phyloP scores from a whole-genome alignment of 2,797 vertebrate genomes.

The Momotus momota region DNA sequence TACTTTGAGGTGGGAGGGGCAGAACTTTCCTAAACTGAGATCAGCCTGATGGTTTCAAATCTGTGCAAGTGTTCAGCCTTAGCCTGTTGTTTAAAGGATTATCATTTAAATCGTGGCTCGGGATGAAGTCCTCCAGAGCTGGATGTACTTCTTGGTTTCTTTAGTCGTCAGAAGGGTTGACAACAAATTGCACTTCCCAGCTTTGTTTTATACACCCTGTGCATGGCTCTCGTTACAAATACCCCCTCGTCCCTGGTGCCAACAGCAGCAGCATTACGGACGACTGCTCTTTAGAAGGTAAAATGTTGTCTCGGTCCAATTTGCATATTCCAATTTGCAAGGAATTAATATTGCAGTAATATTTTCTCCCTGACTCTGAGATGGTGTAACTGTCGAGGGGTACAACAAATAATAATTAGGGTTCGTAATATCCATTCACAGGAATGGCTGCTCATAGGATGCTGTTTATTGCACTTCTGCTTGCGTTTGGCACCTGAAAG shows the following conservation, averaged over 20 bases:
- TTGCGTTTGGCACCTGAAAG: neutral
- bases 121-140: neutral
- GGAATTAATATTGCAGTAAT: neutral
- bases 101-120: fast-evolving
- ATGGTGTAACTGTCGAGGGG: neutral
- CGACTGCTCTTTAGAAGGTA: neutral
- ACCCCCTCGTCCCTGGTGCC: neutral
- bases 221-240: neutral
- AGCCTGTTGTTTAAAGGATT: neutral
- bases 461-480: neutral
- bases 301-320: neutral
- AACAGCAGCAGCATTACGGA: neutral
- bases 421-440: neutral
- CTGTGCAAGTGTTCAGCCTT: neutral
- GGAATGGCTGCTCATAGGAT: neutral
- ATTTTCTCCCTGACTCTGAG: neutral
- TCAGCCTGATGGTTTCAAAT: neutral
- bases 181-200: neutral
- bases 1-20: neutral
- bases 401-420: neutral
- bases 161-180: neutral
- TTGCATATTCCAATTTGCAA: neutral
- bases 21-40: slow-evolving; percentile 13
- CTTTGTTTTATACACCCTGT: neutral
- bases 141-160: neutral